Evolutionary conservation across 1,140 invertebrate species (phyloP).

Genomic region (Hylaeus volcanicus): DNA sequence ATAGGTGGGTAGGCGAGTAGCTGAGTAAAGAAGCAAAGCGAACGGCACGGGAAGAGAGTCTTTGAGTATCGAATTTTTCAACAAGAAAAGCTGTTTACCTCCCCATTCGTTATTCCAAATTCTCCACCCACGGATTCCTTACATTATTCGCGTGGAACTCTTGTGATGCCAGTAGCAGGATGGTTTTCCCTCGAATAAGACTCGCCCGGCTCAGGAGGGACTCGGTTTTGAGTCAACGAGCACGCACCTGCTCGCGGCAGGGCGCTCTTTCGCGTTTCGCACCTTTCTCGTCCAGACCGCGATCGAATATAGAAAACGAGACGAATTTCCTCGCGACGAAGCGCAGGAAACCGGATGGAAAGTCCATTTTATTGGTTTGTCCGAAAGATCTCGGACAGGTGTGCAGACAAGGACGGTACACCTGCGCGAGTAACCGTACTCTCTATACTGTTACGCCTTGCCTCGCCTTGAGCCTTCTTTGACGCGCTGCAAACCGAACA

Average conservation of each 20-base stretch:
- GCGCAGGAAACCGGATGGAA: conserved; percentile 8
- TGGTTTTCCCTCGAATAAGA: no score
- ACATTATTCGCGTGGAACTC: no score
- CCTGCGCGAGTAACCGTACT: conserved; percentile 40
- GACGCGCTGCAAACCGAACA: background rate
- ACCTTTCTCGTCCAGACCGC: background rate
- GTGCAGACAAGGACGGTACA: conserved; percentile 3
- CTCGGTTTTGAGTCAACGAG: background rate
- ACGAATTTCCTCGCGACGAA: background rate
- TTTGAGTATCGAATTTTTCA: background rate
- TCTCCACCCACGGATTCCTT: no score
- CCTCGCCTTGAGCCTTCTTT: background rate
- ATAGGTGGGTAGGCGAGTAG: background rate
- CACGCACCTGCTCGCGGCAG: background rate
- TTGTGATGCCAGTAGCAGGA: no score
- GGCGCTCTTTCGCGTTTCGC: no score
- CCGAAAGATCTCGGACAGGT: conserved; percentile 32
- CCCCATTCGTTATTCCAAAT: no score
- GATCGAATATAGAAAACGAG: background rate
- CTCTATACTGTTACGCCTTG: conserved; percentile 3
- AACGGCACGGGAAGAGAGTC: background rate
- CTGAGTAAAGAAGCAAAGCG: background rate
- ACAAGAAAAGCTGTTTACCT: no score
- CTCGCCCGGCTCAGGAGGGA: no score
- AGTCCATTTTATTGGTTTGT: conserved; percentile 15